Base-by-base conservation (phyloP, 2,113 vertebrate species). In the Clinocottus analis region DNA sequence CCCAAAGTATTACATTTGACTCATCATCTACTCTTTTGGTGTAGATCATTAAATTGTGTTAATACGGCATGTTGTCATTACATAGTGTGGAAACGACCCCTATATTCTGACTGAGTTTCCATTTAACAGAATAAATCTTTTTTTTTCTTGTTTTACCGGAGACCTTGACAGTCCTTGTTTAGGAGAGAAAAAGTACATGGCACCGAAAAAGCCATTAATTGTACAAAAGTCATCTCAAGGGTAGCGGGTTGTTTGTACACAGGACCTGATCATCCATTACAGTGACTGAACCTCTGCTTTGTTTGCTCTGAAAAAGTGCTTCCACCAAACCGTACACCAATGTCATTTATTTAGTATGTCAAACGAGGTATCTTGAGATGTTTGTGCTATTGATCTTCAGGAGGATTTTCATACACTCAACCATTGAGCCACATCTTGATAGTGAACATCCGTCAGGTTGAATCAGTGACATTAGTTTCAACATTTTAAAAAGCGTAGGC, bases 141-240 rank as follows among this genome's bases (percentile, higher is more conserved):
- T 53, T n/a, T 27, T 19, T 56, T 60, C 3, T 23, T 29, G 3
- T 29, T 16, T 29, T 19, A 19, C 10, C 23, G 25, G 17, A 49
- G 75, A 66, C 59, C 69, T 67, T 63, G 77, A 75, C 55, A 69
- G 45, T 79, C 64, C 69, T 80, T 75, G 43, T 79, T 80, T 3
- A 10, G 7, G 19, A 47, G 80, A 56, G 70, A 84, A 65, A 87
- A 75, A 78, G 37, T 43, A 43, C 74, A 61, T 3, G 1, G 37
- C 68, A 69, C 12, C 55, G 29, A 33, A 67, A 81, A 75, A 78
- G 51, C 43, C 23, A 82, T 82, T 85, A 37, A 63, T 63, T 60
- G 75, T 76, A 59, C 33, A 64, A 53, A 75, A 43, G 39, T 82
- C 66, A 68, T 70, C 23, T 79, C 37, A 79, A 75, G 55, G 72